A percentile compares a stretch with the other conserved stretches of the same genome.
Evolutionary conservation across 2,888 invertebrate genomes (phyloP).

Genomic region (Ochropacha duplaris): DNA sequence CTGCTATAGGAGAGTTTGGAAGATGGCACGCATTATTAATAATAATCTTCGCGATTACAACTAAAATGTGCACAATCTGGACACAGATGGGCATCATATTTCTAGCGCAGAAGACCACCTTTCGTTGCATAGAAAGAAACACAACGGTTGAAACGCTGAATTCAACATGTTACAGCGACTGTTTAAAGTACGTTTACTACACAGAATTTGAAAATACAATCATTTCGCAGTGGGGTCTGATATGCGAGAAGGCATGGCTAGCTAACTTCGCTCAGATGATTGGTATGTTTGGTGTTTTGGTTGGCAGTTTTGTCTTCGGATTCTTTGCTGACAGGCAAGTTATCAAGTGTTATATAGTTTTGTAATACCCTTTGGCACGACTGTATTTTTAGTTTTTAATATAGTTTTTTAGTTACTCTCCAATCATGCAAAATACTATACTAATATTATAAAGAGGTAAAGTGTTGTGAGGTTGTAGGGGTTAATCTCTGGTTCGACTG

Average conservation of each 20-base stretch:
- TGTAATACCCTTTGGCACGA: neutral
- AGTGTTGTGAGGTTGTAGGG: too few species aligned
- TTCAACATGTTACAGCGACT: neutral
- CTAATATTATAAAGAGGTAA: too few species aligned
- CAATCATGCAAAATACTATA: too few species aligned
- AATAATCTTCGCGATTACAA: neutral
- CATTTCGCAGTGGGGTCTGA: constrained; percentile 80
- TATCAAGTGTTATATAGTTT: neutral
- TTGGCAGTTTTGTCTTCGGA: neutral
- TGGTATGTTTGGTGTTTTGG: constrained; percentile 4
- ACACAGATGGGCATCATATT: neutral
- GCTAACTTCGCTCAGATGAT: constrained; percentile 15
- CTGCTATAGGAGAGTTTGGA: neutral
- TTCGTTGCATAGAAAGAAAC: neutral
- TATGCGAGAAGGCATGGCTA: constrained; percentile 24
- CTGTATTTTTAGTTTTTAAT: neutral
- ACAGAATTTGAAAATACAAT: constrained; percentile 73
- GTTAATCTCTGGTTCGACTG: too few species aligned
- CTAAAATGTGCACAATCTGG: neutral
- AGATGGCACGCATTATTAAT: neutral
- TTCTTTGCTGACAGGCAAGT: neutral
- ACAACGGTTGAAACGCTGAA: neutral
- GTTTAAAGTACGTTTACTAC: neutral
- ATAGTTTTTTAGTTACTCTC: too few species aligned
- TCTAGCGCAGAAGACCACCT: neutral